phyloP scores from a whole-genome alignment of 2,797 vertebrate species.

The Urosaurus nigricauda region DNA sequence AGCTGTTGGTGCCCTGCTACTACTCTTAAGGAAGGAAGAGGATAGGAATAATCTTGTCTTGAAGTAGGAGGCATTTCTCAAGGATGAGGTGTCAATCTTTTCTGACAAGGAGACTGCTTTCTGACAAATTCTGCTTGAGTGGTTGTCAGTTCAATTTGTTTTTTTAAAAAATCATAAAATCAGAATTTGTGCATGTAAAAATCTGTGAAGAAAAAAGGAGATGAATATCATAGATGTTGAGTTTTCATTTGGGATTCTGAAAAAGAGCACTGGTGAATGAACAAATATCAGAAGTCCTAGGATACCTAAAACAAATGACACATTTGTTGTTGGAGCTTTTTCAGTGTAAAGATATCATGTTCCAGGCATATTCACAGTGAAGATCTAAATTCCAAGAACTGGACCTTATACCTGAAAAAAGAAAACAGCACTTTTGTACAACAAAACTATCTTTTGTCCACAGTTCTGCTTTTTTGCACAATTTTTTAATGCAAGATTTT shows the following conservation, averaged over 20 bases:
- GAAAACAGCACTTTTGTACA: too few relatives aligned
- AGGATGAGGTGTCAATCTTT: background rate
- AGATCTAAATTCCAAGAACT: background rate
- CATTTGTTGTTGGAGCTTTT: background rate
- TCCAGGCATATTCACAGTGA: background rate
- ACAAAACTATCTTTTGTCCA: too few relatives aligned
- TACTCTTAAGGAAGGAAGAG: background rate
- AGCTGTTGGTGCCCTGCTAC: background rate
- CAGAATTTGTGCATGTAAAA: too few relatives aligned
- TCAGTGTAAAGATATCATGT: background rate
- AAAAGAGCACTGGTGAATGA: too few relatives aligned
- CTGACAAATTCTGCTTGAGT: background rate
- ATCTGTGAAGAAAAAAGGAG: too few relatives aligned
- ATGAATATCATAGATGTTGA: too few relatives aligned
- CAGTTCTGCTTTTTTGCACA: too few relatives aligned
- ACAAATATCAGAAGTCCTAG: too few relatives aligned
- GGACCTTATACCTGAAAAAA: background rate
- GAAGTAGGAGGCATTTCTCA: background rate
- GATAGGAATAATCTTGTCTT: background rate
- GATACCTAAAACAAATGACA: too few relatives aligned
- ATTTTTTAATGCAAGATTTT: too few relatives aligned
- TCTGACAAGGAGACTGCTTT: background rate
- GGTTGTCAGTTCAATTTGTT: background rate
- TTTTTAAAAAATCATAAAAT: constrained; percentile 6
- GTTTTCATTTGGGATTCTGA: too few relatives aligned